These are phyloP conservation scores for Antechinus flavipes DNA, from an alignment of 2,113 vertebrate species.

Conservation along the genomic window DNA sequence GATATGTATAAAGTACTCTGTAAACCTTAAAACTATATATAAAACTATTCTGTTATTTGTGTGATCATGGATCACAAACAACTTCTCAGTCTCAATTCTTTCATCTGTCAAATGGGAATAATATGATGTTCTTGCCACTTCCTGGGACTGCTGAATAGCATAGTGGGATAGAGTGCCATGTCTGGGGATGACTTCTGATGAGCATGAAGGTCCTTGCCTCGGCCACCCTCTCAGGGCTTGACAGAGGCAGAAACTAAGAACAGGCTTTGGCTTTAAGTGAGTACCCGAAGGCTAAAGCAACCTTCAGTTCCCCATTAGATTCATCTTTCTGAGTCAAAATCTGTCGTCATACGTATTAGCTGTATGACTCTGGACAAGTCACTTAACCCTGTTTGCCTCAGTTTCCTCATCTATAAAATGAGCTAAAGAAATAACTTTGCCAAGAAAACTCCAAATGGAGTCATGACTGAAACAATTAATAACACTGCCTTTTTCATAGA, in stretches of 20 bases:
- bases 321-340: too few relatives aligned
- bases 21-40: background rate
- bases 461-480: background rate
- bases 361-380: too few relatives aligned
- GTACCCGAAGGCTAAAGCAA: background rate
- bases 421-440: background rate
- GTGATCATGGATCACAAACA: background rate
- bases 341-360: too few relatives aligned
- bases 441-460: background rate
- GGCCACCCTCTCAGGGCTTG: background rate
- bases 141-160: too few relatives aligned
- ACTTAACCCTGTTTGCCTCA: background rate
- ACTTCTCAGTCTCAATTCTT: background rate
- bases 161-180: too few relatives aligned
- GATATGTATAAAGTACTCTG: background rate
- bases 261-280: background rate
- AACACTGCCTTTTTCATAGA: background rate
- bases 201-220: background rate
- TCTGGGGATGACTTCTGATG: rapidly evolving
- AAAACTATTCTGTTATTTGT: background rate
- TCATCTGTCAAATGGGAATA: background rate
- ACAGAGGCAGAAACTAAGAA: background rate
- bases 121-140: background rate
- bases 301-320: rapidly evolving
- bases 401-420: background rate